A percentile compares a stretch with the other conserved stretches of the same genome.
phyloP scores from a whole-genome alignment of 1,140 invertebrate genomes.

The Zaprionus davidi region DNA sequence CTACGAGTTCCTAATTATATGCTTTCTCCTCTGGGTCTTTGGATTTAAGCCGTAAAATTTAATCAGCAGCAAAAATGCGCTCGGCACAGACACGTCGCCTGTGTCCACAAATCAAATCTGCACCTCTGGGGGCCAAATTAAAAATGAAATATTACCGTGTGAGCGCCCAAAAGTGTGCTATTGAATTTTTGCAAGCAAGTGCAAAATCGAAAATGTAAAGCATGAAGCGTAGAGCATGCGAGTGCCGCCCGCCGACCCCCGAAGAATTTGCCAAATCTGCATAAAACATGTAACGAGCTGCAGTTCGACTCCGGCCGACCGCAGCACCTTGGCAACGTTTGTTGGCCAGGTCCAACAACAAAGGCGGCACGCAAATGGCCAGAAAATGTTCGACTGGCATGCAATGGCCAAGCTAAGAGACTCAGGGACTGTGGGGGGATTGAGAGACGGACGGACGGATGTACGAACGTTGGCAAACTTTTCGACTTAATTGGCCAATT shows the following conservation, averaged over 20 bases:
- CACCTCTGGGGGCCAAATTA: constrained; percentile 66
- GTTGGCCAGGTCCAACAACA: constrained; percentile 10
- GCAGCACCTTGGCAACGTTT: constrained; percentile 13
- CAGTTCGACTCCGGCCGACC: constrained; percentile 27
- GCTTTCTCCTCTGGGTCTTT: background rate
- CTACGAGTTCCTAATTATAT: background rate
- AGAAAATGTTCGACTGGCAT: constrained; percentile 68
- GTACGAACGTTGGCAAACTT: constrained; percentile 52
- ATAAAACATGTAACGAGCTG: constrained; percentile 72
- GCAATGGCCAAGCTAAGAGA: constrained; percentile 39
- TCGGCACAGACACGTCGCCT: constrained; percentile 21
- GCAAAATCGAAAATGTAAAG: constrained; percentile 70
- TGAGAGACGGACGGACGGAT: background rate
- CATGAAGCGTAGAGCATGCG: constrained; percentile 40
- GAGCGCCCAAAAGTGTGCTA: constrained; percentile 37
- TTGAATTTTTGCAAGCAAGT: constrained; percentile 45
- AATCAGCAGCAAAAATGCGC: constrained; percentile 8
- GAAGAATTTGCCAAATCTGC: constrained; percentile 59
- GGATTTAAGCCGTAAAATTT: constrained; percentile 1
- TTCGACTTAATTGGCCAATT: constrained; percentile 78
- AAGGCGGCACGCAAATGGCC: constrained; percentile 72
- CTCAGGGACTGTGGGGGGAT: background rate
- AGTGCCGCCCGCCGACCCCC: background rate
- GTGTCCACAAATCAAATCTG: constrained; percentile 61
- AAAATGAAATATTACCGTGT: constrained; percentile 67